These are phyloP conservation scores for Lithodes maja DNA, from an alignment of 2,888 invertebrate species.

Conservation along the genomic window DNA sequence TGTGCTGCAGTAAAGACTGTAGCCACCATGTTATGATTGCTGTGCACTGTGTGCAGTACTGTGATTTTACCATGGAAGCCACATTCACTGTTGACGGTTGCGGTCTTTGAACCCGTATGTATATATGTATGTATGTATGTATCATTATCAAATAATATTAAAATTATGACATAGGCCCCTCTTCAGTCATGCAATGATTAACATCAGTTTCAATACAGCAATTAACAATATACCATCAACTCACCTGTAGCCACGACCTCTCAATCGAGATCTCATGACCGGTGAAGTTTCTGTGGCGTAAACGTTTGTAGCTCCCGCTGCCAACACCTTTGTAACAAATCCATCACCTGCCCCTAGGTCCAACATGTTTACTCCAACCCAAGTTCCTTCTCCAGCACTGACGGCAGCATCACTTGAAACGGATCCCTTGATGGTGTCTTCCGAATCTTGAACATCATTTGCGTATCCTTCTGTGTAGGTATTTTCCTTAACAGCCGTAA, in stretches of 20 bases:
- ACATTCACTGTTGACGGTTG: too few species aligned
- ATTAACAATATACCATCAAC: not conserved
- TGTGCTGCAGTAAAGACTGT: too few species aligned
- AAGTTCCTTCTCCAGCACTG: slow-evolving; percentile 36
- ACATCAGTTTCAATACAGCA: too few species aligned
- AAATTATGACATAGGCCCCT: too few species aligned
- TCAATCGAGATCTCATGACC: slow-evolving; percentile 89
- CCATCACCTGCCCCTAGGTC: slow-evolving; percentile 98
- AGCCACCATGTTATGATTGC: too few species aligned
- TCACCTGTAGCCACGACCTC: slow-evolving; percentile 84
- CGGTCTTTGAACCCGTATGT: too few species aligned
- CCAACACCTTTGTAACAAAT: slow-evolving; percentile 88
- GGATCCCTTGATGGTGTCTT: not conserved
- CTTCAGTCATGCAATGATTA: too few species aligned
- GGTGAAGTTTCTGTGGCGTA: slow-evolving; percentile 94
- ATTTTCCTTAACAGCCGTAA: too few species aligned
- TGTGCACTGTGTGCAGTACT: too few species aligned
- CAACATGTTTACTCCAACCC: slow-evolving; percentile 76
- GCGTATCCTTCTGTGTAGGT: not conserved
- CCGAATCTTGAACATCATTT: not conserved
- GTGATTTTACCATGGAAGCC: too few species aligned
- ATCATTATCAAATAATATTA: too few species aligned
- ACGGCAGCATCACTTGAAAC: not conserved
- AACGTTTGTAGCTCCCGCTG: slow-evolving; percentile 79
- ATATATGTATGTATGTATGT: too few species aligned